A percentile compares a stretch with the other conserved stretches of the same genome.
phyloP scores from a whole-genome alignment of 1,140 invertebrate species.

The Hypsibius dujardini region DNA sequence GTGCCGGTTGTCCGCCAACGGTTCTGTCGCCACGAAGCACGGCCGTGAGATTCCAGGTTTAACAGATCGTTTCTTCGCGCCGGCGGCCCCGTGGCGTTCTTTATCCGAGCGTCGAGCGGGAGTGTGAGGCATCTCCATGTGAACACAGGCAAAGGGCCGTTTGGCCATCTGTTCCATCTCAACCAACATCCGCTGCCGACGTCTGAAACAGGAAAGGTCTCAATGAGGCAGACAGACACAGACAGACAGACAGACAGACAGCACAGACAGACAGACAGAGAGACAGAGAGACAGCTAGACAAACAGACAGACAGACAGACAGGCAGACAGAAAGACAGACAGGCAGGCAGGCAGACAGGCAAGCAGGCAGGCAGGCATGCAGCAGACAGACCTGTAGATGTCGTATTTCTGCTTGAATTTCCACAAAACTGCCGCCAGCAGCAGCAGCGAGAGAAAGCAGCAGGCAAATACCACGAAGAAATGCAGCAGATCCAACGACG shows the following conservation, averaged over 20 bases:
- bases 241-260: no score
- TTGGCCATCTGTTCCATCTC: constrained; percentile 98
- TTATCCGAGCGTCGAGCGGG: not conserved
- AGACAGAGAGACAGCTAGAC: no score
- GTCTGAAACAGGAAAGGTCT: constrained; percentile 30
- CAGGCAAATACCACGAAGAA: constrained; percentile 68
- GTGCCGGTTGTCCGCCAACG: constrained; percentile 67
- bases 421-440: constrained; percentile 84
- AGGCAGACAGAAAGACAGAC: no score
- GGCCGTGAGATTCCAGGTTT: constrained; percentile 45
- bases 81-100: constrained; percentile 13
- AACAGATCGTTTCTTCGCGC: constrained; percentile 17
- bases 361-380: no score
- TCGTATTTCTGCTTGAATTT: constrained; percentile 95
- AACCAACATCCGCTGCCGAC: constrained; percentile 70
- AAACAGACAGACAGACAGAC: no score
- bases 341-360: no score
- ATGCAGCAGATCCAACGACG: constrained; percentile 82
- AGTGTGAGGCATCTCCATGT: constrained; percentile 26
- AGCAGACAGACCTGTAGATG: constrained; percentile 44
- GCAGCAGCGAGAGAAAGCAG: constrained; percentile 71
- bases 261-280: no score
- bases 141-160: constrained; percentile 71
- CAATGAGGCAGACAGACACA: no score
- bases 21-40: constrained; percentile 79